Conservation (phyloP, 2,113 vertebrate species). For the Sterrhoptilus dennistouni region DNA sequence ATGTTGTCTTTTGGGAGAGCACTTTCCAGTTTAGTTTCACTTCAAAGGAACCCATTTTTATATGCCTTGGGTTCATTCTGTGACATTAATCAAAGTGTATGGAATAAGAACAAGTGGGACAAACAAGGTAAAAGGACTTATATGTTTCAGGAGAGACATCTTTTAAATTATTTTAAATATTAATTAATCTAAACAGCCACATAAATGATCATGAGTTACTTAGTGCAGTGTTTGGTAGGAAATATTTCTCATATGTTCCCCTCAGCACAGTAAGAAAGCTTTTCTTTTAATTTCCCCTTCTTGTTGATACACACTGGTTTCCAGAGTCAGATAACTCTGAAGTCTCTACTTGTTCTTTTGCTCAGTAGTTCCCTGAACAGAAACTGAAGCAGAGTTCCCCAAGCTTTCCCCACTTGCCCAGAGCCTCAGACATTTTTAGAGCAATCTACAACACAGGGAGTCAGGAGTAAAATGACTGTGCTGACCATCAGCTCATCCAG, state of each 20-base stretch:
- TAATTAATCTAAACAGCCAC: background rate
- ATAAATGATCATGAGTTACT: background rate
- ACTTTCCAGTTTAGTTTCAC: background rate
- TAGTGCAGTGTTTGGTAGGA: background rate
- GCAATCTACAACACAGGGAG: background rate
- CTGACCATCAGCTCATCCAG: background rate
- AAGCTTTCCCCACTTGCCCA: background rate
- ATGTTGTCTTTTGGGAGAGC: background rate
- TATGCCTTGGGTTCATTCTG: background rate
- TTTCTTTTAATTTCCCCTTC: background rate
- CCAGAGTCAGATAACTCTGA: background rate
- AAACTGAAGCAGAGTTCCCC: background rate
- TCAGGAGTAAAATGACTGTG: background rate
- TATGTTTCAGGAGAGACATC: background rate
- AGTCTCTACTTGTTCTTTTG: background rate
- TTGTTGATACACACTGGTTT: background rate
- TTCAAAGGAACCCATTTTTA: background rate
- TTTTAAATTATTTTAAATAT: background rate
- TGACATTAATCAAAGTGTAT: background rate
- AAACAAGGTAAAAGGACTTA: background rate
- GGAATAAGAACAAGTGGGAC: background rate
- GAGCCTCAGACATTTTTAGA: background rate
- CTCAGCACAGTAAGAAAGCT: background rate
- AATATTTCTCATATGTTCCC: background rate
- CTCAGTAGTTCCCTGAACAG: background rate